A percentile compares a stretch with the other conserved stretches of the same genome.
Conservation (phyloP, 2,888 invertebrate species). For the Ischnura elegans region DNA sequence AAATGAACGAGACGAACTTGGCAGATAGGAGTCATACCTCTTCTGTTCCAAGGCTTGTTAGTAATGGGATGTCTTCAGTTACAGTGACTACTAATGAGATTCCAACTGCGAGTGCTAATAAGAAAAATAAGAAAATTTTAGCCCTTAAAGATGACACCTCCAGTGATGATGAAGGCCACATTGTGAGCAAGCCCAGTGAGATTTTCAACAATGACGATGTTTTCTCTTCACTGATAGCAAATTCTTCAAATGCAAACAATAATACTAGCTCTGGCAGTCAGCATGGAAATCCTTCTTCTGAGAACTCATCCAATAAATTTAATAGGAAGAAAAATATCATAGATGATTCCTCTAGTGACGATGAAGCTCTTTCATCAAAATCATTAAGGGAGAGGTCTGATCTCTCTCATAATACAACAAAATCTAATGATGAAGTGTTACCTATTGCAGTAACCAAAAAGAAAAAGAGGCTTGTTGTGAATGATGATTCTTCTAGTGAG, state of each 20-base stretch:
- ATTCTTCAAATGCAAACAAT: background rate
- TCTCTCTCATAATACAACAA: background rate
- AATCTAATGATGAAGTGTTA: background rate
- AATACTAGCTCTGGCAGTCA: too few species aligned
- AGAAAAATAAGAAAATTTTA: background rate
- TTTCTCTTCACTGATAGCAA: background rate
- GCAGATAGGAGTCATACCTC: background rate
- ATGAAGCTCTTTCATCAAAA: background rate
- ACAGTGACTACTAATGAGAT: background rate
- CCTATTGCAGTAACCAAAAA: background rate
- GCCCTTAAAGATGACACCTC: background rate
- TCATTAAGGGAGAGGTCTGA: background rate
- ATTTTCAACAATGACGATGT: background rate
- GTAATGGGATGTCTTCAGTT: background rate
- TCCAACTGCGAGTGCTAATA: background rate
- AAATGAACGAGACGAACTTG: background rate
- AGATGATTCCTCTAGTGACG: background rate
- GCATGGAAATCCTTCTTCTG: background rate
- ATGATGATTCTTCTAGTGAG: constrained; percentile 16
- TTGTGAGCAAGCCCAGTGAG: background rate
- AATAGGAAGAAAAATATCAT: background rate
- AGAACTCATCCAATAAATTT: background rate
- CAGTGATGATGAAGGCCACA: background rate
- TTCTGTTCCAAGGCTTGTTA: background rate
- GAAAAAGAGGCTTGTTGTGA: constrained; percentile 14